Evolutionary conservation across 2,888 invertebrate genomes (phyloP).

Genomic region (Oscheius sp.): DNA sequence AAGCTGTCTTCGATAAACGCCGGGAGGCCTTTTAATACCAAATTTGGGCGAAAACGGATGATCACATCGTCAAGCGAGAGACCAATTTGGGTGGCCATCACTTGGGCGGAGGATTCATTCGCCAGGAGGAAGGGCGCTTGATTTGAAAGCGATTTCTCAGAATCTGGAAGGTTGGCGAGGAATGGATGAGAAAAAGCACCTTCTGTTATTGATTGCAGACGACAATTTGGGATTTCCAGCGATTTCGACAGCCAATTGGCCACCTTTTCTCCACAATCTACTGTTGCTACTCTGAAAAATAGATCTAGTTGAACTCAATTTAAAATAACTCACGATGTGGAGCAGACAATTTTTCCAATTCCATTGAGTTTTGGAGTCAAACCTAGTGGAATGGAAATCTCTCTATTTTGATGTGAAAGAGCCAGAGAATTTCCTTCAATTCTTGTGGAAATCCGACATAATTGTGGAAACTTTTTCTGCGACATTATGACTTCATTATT

Average conservation of each 20-base stretch:
- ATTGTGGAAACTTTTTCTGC: slow-evolving; percentile 83
- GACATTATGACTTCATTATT: slow-evolving; percentile 83
- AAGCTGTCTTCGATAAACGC: slow-evolving; percentile 84
- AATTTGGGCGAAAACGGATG: slow-evolving; percentile 87
- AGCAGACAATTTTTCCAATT: slow-evolving; percentile 15
- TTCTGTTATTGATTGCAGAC: slow-evolving; percentile 35
- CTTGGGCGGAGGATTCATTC: slow-evolving; percentile 80
- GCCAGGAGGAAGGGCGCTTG: slow-evolving; percentile 86
- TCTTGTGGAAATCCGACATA: slow-evolving; percentile 75
- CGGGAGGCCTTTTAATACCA: slow-evolving; percentile 78
- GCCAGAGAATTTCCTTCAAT: slow-evolving; percentile 6
- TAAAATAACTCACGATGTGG: not conserved
- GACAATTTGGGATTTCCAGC: slow-evolving; percentile 46
- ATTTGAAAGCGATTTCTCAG: slow-evolving; percentile 75
- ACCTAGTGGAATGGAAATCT: not conserved
- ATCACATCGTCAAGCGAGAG: slow-evolving; percentile 70
- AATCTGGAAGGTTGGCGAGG: slow-evolving; percentile 69
- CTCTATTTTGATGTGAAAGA: not conserved
- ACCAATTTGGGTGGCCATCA: slow-evolving; percentile 75
- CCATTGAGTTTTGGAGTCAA: not conserved
- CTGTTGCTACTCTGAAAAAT: slow-evolving; percentile 76
- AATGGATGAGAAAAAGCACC: slow-evolving; percentile 9
- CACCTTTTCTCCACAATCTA: slow-evolving; percentile 85
- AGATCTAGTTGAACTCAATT: not conserved
- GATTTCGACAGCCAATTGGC: slow-evolving; percentile 81